Conservation (phyloP, 2,888 invertebrate genomes). For the Cantharis flavilabris region DNA sequence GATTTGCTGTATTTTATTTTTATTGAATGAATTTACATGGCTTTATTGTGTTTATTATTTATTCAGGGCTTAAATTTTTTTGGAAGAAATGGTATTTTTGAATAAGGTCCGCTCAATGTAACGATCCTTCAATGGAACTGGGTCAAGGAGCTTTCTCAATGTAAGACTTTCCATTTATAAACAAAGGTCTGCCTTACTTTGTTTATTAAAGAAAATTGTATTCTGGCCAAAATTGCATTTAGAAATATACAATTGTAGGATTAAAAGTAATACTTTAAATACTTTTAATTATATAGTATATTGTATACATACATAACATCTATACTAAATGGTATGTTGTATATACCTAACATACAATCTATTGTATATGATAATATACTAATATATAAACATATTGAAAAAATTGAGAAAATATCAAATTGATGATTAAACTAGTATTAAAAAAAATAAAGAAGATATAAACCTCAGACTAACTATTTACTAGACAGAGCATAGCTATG, state of each 20-base stretch:
- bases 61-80: neutral
- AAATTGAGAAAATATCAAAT: neutral
- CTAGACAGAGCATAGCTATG: no score
- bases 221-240: neutral
- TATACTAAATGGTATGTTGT: no score
- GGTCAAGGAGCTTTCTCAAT: constrained; percentile 5
- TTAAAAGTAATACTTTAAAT: no score
- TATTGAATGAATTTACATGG: neutral
- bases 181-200: neutral
- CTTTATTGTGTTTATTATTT: neutral
- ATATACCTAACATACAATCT: no score
- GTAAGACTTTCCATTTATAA: neutral
- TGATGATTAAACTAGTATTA: neutral
- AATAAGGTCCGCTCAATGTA: neutral
- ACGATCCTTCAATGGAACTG: constrained; percentile 9
- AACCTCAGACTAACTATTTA: no score
- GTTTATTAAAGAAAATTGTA: neutral
- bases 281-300: no score
- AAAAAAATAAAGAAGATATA: neutral
- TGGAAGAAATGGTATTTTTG: neutral
- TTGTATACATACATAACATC: no score
- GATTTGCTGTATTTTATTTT: neutral
- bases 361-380: no score
- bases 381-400: neutral
- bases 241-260: no score